Conservation (phyloP, 2,113 vertebrate genomes). For the Neolamprologus cancellatus region DNA sequence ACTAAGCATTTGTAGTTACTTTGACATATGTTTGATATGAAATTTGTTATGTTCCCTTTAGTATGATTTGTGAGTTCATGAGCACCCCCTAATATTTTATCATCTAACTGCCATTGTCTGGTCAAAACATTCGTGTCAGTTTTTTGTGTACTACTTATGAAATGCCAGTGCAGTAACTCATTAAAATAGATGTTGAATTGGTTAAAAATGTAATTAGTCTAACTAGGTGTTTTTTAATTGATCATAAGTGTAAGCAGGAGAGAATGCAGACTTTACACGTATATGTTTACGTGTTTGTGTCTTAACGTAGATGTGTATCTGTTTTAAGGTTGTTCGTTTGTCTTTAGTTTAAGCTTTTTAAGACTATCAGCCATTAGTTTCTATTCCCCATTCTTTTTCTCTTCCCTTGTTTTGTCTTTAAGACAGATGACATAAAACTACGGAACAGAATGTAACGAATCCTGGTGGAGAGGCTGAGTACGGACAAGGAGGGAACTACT, state of each 20-base stretch:
- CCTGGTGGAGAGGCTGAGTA: background rate
- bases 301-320: background rate
- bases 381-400: background rate
- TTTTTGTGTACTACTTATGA: background rate
- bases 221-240: background rate
- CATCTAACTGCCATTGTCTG: background rate
- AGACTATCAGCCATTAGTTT: rapidly evolving
- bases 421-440: background rate
- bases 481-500: background rate
- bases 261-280: background rate
- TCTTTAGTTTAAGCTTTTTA: background rate
- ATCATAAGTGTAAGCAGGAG: background rate
- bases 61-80: background rate
- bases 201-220: background rate
- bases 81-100: background rate
- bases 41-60: background rate
- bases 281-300: rapidly evolving
- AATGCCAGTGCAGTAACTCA: background rate
- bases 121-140: background rate
- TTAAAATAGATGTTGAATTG: background rate
- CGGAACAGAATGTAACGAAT: background rate
- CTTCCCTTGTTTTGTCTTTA: background rate
- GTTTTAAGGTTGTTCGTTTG: background rate
- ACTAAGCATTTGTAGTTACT: background rate
- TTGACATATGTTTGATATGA: background rate